Evolutionary conservation across 2,797 vertebrate species (phyloP).

Genomic region (Benthosema pterotum): DNA sequence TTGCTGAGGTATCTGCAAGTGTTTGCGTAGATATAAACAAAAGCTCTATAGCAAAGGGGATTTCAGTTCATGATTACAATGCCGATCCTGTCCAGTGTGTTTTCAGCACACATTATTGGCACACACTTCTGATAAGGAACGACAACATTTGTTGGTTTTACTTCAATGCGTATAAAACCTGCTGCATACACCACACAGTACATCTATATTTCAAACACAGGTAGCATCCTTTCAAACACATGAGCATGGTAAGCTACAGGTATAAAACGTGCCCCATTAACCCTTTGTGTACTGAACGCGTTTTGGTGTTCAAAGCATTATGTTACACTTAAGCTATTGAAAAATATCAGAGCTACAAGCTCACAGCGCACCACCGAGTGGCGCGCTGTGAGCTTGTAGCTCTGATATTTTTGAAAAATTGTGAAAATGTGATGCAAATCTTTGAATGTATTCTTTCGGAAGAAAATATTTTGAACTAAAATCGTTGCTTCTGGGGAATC

Average conservation of each 20-base stretch:
- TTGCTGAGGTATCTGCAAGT: conserved; percentile 5
- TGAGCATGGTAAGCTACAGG: conserved; percentile 18
- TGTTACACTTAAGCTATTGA: no score
- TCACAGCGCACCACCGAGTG: no score
- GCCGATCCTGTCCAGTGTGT: conserved; percentile 24
- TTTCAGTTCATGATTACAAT: conserved; percentile 32
- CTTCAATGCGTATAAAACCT: conserved; percentile 12
- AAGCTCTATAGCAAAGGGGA: conserved; percentile 42
- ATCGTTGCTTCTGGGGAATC: no score
- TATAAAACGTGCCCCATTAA: no score
- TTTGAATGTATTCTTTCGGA: no score
- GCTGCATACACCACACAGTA: conserved; percentile 9
- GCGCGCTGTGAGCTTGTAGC: no score
- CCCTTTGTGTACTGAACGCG: no score
- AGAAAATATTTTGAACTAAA: no score
- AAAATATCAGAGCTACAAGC: no score
- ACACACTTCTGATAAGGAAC: conserved; percentile 17
- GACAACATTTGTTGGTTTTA: conserved; percentile 12
- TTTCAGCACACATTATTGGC: conserved; percentile 48
- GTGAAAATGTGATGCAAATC: no score
- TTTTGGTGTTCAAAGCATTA: no score
- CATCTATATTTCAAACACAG: conserved; percentile 21
- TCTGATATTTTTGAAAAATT: no score
- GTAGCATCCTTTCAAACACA: conserved; percentile 38
- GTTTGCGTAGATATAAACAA: conserved; percentile 15